A percentile compares a stretch with the other conserved stretches of the same genome.
phyloP scores from a whole-genome alignment of 2,888 invertebrate species.

The Agonopterix alstromeriana region DNA sequence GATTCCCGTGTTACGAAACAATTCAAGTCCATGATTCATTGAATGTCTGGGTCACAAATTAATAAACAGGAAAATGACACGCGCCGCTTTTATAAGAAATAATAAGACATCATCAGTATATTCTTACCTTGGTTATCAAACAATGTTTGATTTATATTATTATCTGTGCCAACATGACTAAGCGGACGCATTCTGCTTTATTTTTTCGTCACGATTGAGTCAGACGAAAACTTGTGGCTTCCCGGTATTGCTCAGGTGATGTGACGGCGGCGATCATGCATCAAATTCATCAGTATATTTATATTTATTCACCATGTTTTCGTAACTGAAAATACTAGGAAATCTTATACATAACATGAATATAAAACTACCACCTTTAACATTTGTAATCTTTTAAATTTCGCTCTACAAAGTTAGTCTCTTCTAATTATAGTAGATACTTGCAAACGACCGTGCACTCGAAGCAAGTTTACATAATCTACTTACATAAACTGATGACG shows the following conservation, averaged over 20 bases:
- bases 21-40: conserved; percentile 8
- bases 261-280: neutral
- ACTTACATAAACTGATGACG: conserved; percentile 60
- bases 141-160: neutral
- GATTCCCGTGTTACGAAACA: conserved; percentile 21
- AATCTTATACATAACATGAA: no score
- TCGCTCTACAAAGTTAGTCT: no score
- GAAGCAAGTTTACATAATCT: conserved; percentile 50
- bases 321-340: no score
- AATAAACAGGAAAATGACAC: conserved; percentile 14
- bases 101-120: conserved; percentile 5
- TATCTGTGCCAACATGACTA: neutral
- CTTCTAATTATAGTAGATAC: neutral
- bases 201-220: conserved; percentile 41
- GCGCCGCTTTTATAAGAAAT: conserved; percentile 2
- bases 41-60: conserved; percentile 2
- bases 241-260: conserved; percentile 21
- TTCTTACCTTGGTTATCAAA: conserved; percentile 10
- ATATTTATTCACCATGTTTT: no score
- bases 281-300: no score
- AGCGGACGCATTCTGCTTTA: conserved; percentile 11
- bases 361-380: no score
- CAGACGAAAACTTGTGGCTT: conserved; percentile 31
- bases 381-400: no score
- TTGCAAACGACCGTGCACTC: conserved; percentile 41